Base-by-base conservation (phyloP, 2,888 invertebrate genomes). In the Laspeyria flexula region DNA sequence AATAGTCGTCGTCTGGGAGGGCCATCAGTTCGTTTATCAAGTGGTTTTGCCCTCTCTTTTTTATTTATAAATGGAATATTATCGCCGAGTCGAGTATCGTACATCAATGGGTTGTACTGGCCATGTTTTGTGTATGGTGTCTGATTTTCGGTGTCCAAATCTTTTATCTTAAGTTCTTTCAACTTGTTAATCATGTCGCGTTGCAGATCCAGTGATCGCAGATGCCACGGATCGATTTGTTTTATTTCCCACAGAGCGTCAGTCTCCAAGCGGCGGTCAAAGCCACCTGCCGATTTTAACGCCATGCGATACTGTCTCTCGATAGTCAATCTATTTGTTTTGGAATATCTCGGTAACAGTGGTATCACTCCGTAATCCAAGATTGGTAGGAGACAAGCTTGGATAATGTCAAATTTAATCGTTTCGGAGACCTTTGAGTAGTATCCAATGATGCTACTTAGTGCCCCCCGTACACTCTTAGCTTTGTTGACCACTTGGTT, bases 261-360 rank as follows among this genome's bases (percentile, higher is more conserved):
- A 2, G 43, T 44, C 18, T 27, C 27, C 13, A 39, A 4, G 29
- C 39, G 39, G 25, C 39, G 25, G 31, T 43, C 43, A 33, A 43
- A 43, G 1, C 37, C 30, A 31, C 37, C 42, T 1, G 35, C 5
- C 10, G 42, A 35, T 23, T 48, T 48, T 3, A 39, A 27, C n/a
- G 43, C 39, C 49, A 49, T 43, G 21, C 43, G 33, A 43, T 43
- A 49, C 13, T 39, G 43, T 2, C 48, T 16, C 38, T 46, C 29
- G 11, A 46, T 46, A 42, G 37, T 46, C 5, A 18, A 18, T 18
- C 18, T 18, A 5, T 18, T 18, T 18, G 18, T 18, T 18, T 18
- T 18, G 18, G 10, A 33, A 15, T 21, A 46, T 15, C 48, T 35
- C 3, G 48, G 33, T 7, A 42, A 31, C 3, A 48, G 31, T 48